Evolutionary conservation across 2,113 vertebrate genomes (phyloP), one percentile per base, ranked within the genome.

Genomic region (Ammodytes dubius): DNA sequence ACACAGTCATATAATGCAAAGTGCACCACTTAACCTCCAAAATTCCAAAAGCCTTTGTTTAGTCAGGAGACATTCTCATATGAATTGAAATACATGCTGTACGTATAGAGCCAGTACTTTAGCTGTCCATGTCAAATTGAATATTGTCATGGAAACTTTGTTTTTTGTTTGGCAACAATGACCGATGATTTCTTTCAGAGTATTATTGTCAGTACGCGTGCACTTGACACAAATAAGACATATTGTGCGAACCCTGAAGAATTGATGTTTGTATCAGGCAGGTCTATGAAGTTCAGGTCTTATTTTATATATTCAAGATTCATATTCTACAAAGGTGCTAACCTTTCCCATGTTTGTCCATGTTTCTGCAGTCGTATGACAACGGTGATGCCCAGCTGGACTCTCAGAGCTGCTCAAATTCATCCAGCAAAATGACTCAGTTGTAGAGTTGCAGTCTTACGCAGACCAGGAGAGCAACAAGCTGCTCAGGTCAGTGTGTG

Each of bases 401-500:
- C 91, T 99, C 65, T 94, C 94, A 0, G 98, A 99, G 84, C 96
- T 99, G 82, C 95, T 99, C 84, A 98, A 97, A 57, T 99, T 99
- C 92, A 97, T 99, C 92, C 97, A 99, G 88, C 98, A 98, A 92
- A 99, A 99, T 4, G 97, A 98, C 40, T 97, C 97, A 0, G 95
- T 96, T 3, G 92, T 97, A 86, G 98, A 99, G 90, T 91, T 99
- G 93, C 96, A 96, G 78, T 96, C 97, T 11, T 99, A 98, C 5
- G 87, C 95, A 43, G 96, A 99, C 88, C 96, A 98, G 93, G 98
- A 99, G 91, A 98, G 96, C 92, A 99, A 99, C 95, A 97, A 95
- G 70, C 95, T 99, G 87, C 97, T 99, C 83, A 97, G 97, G 98
- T 99, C 69, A 64, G 86, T 77, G 39, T 76, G 58, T 76, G 58